phyloP scores from a whole-genome alignment of 92 coral and sea anemone species.

The Bergia sp. region DNA sequence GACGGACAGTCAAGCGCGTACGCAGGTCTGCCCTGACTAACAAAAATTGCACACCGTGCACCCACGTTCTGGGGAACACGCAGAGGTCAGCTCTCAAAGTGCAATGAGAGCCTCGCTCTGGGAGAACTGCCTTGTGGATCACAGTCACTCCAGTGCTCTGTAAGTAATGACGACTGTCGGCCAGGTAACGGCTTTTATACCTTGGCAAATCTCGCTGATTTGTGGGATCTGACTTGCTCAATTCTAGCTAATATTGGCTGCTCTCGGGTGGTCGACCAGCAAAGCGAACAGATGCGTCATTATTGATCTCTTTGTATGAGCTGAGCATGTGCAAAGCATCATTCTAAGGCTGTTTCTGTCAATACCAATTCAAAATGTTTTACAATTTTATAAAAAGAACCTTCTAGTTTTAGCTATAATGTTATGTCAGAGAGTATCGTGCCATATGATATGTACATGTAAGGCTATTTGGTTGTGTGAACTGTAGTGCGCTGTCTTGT shows the following conservation, averaged over 20 bases:
- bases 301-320: not conserved
- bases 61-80: conserved; percentile 55
- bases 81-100: conserved; percentile 40
- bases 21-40: conserved; percentile 53
- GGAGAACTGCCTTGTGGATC: conserved; percentile 52
- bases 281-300: not conserved
- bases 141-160: conserved; percentile 51
- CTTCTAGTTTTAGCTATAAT: not conserved
- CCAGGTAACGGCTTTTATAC: too few relatives aligned
- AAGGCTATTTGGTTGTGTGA: not conserved
- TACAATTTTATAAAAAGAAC: not conserved
- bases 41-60: conserved; percentile 55
- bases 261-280: too few relatives aligned
- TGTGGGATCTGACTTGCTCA: conserved; percentile 45
- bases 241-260: not conserved
- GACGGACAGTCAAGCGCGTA: conserved; percentile 36
- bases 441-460: not conserved
- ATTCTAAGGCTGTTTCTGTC: not conserved
- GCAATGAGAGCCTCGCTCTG: conserved; percentile 58
- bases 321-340: conserved; percentile 5
- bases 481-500: not conserved
- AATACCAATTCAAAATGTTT: not conserved
- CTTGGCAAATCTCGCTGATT: not conserved
- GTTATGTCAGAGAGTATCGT: not conserved
- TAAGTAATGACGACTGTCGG: conserved; percentile 17